Evolutionary conservation across 2,113 vertebrate species (phyloP).

Genomic region (Telmatochromis sp.): DNA sequence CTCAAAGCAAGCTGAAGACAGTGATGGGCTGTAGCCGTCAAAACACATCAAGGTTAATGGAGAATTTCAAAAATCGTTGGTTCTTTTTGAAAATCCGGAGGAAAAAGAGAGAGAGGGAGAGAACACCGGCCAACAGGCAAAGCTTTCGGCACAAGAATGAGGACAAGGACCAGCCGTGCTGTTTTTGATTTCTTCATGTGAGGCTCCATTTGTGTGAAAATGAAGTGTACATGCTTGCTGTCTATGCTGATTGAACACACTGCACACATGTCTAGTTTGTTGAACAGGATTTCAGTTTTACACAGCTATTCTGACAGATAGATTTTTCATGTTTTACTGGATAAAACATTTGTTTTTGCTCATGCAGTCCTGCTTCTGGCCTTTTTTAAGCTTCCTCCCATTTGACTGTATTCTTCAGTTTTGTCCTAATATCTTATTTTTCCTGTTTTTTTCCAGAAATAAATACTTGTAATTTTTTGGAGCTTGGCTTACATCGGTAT

Average conservation of each 20-base stretch:
- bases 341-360: not conserved
- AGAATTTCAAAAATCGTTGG: constrained; percentile 3
- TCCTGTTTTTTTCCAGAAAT: not conserved
- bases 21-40: constrained; percentile 17
- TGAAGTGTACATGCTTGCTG: too few species aligned
- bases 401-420: not conserved
- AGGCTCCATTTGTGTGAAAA: not conserved
- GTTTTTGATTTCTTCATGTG: not conserved
- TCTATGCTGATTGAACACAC: not conserved
- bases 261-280: not conserved
- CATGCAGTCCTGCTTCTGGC: not conserved
- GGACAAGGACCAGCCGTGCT: not conserved
- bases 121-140: not conserved
- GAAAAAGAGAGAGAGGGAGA: not conserved
- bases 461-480: not conserved
- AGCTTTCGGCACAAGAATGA: not conserved
- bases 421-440: not conserved
- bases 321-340: not conserved
- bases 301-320: not conserved
- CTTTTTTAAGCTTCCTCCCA: not conserved
- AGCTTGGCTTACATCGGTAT: fast-evolving
- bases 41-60: constrained; percentile 36
- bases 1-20: constrained; percentile 5
- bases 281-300: not conserved
- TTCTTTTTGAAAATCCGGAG: not conserved